These are phyloP conservation scores for Antidorcas marsupialis DNA, from an alignment of 2,113 vertebrate species.

Conservation along the genomic window DNA sequence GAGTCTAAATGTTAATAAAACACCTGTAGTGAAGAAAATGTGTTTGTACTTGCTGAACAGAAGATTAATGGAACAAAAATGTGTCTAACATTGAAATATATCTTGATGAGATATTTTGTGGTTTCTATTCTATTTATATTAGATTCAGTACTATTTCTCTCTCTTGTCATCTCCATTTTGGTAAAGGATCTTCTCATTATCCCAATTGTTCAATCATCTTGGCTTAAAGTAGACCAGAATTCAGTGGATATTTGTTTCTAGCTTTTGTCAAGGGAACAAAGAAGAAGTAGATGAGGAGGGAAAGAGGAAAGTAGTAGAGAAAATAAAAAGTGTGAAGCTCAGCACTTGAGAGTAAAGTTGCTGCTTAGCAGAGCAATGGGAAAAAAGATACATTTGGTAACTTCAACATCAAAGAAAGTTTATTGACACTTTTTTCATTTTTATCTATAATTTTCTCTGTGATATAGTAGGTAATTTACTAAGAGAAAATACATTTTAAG, in stretches of 20 bases:
- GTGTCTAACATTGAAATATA: background rate
- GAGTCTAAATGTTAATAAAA: background rate
- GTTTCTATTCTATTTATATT: background rate
- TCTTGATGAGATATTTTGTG: background rate
- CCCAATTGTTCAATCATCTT: background rate
- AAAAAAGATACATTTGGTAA: background rate
- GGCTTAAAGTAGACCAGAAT: background rate
- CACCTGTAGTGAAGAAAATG: background rate
- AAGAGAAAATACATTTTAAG: background rate
- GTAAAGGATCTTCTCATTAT: background rate
- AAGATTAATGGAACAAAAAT: background rate
- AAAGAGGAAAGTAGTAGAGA: background rate
- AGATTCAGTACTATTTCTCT: background rate
- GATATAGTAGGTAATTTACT: background rate
- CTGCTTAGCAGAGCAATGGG: background rate
- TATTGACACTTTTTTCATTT: background rate
- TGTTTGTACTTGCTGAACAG: conserved; percentile 2
- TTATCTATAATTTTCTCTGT: background rate
- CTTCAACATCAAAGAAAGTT: background rate
- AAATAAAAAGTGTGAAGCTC: background rate
- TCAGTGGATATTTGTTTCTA: background rate
- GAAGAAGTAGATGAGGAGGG: background rate
- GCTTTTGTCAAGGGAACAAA: background rate
- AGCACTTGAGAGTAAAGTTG: background rate
- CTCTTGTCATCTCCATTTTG: background rate